Evolutionary conservation across 2,113 vertebrate genomes (phyloP).

Genomic region (Kryptolebias marmoratus): DNA sequence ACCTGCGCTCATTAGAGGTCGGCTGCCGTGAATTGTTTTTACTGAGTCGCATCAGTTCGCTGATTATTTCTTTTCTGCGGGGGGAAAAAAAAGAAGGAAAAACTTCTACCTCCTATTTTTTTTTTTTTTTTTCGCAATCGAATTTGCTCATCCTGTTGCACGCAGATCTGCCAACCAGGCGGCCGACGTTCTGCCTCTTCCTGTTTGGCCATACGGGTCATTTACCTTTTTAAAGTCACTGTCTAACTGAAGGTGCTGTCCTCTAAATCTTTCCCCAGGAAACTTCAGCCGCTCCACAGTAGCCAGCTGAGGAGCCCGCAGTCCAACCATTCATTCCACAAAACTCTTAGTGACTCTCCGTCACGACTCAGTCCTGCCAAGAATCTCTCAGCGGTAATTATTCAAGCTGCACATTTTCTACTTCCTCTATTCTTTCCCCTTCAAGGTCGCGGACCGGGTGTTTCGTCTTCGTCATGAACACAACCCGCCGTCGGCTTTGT

Average conservation of each 20-base stretch:
- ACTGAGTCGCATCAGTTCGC: slow-evolving; percentile 11
- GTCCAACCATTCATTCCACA: slow-evolving; percentile 79
- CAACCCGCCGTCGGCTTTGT: neutral
- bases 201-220: slow-evolving; percentile 41
- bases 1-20: slow-evolving; percentile 52
- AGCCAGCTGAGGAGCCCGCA: slow-evolving; percentile 80
- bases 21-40: slow-evolving; percentile 48
- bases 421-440: neutral
- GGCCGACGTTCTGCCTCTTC: slow-evolving; percentile 29
- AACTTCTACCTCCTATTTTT: too few species aligned
- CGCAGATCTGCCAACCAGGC: slow-evolving; percentile 35
- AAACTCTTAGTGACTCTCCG: slow-evolving; percentile 78
- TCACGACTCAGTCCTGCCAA: slow-evolving; percentile 82
- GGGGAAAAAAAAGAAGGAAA: neutral
- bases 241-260: slow-evolving; percentile 51
- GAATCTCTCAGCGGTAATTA: slow-evolving; percentile 79
- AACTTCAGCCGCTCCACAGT: slow-evolving; percentile 77
- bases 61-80: slow-evolving; percentile 26
- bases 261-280: slow-evolving; percentile 75
- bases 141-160: slow-evolving; percentile 26
- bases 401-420: slow-evolving; percentile 37
- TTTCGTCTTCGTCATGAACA: slow-evolving; percentile 19
- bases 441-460: neutral
- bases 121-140: slow-evolving; percentile 14
- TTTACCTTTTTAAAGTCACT: slow-evolving; percentile 21